Percentiles rank a stretch among this genome's conserved stretches.
These are phyloP conservation scores for Loris lydekkerianus DNA, from an alignment of 2,797 vertebrate genomes.

Conservation along the genomic window DNA sequence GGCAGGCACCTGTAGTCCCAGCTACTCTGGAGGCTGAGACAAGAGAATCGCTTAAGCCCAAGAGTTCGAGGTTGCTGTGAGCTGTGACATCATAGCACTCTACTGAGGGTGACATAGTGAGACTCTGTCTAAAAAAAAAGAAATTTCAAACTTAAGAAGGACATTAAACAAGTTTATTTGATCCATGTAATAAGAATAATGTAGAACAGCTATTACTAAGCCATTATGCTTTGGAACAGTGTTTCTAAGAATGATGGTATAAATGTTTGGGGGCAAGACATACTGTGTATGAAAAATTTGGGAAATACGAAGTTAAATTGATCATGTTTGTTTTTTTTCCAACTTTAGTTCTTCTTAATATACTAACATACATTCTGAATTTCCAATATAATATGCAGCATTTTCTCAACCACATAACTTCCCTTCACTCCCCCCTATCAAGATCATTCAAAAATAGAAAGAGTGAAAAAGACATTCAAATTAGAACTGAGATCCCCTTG, in stretches of 20 bases:
- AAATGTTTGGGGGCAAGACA: neutral
- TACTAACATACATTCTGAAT: slow-evolving; percentile 41
- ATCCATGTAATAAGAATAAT: slow-evolving; percentile 20
- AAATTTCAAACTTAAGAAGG: slow-evolving; percentile 29
- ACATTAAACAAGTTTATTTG: slow-evolving; percentile 39
- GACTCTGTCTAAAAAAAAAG: too few species aligned
- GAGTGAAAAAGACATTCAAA: slow-evolving; percentile 9
- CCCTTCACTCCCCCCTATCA: neutral
- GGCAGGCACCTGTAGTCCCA: too few species aligned
- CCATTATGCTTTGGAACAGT: neutral
- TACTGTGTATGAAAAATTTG: neutral
- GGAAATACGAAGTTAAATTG: neutral
- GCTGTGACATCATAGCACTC: too few species aligned
- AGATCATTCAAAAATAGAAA: slow-evolving; percentile 29
- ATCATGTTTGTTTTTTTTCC: neutral
- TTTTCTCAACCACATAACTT: neutral
- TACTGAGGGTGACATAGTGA: too few species aligned
- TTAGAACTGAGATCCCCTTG: neutral
- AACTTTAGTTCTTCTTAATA: neutral
- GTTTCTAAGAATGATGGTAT: neutral
- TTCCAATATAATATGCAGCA: neutral
- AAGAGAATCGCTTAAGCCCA: too few species aligned
- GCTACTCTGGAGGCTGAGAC: too few species aligned
- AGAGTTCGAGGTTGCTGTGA: too few species aligned
- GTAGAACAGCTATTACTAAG: neutral